Evolutionary conservation across 2,888 invertebrate species (phyloP), one percentile per base, ranked within the genome.

Genomic region (Icerya purchasi): DNA sequence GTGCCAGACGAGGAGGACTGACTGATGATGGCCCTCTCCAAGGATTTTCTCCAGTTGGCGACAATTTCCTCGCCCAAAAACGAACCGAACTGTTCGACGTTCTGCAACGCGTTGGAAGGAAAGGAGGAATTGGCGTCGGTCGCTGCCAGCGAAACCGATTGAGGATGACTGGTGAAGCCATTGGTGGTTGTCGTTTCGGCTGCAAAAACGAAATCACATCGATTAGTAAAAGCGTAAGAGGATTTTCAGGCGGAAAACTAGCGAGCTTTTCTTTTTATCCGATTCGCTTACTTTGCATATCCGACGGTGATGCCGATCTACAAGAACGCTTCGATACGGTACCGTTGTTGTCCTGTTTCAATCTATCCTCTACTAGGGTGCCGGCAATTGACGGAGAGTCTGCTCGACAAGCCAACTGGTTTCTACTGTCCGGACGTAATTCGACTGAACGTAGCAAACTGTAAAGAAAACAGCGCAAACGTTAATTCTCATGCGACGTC

Each of bases 1-100:
- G 59, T 59, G 59, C 53, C 59, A 55, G 54, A 61, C 56, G 62
- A 62, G 51, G 62, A 61, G 52, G 60, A 50, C 56, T 63, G 62
- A 61, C 60, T 66, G 53, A 70, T 67, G 69, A 69, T 68, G 66
- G 72, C 69, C 66, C 75, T 71, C 70, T 83, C 82, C 70, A 83
- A 76, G 68, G 80, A 80, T 67, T 82, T 79, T 70, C 84, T 78
- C 82, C 84, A 84, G 71, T 82, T 81, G 68, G 80, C 81, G 72
- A 86, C 86, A 72, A 87, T 82, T 72, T 86, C 86, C 72, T 86
- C 84, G 72, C 87, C 87, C 70, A 86, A 76, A 70, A 81, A 75
- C 65, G 81, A 79, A 74, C 83, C 84, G 76, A 83, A 82, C 67
- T 78, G 76, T 70, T 81, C 81, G 68, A 81, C 80, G 73, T 78